These are phyloP conservation scores for Dendrocopos noguchii DNA, from an alignment of 2,113 vertebrate genomes.

Conservation along the genomic window DNA sequence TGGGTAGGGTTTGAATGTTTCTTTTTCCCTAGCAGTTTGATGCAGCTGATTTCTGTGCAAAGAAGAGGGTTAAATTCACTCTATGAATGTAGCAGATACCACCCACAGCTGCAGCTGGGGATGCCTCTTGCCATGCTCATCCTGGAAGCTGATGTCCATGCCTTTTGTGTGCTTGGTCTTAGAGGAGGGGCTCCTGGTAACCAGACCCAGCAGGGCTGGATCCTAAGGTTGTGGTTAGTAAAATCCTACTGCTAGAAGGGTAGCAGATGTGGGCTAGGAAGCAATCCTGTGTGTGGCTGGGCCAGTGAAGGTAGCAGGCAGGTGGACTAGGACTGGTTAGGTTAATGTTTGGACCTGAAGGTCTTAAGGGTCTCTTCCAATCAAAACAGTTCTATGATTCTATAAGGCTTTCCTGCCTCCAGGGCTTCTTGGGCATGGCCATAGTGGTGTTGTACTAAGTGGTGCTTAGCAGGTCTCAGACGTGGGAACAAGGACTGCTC, in stretches of 20 bases:
- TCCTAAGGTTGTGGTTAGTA: background rate
- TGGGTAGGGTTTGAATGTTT: rapidly evolving
- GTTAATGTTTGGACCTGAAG: too few species aligned
- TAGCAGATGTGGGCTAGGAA: background rate
- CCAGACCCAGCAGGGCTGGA: background rate
- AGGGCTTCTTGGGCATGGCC: too few species aligned
- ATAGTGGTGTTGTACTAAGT: too few species aligned
- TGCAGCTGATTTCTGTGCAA: background rate
- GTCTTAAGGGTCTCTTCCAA: too few species aligned
- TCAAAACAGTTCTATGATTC: too few species aligned
- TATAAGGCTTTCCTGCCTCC: too few species aligned
- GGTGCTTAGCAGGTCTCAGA: too few species aligned
- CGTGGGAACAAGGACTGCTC: too few species aligned
- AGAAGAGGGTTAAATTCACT: rapidly evolving
- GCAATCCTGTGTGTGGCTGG: rapidly evolving
- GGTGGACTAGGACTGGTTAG: too few species aligned
- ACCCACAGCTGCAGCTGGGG: rapidly evolving
- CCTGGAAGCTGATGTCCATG: background rate
- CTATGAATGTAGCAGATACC: background rate
- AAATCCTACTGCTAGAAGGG: background rate
- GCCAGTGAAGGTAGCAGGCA: background rate
- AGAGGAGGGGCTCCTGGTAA: background rate
- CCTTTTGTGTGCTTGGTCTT: background rate
- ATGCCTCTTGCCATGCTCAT: background rate
- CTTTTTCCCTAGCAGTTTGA: background rate